A percentile compares a stretch with the other conserved stretches of the same genome.
Evolutionary conservation across 1,140 invertebrate species (phyloP).

Genomic region (Hylyphantes graminicola): DNA sequence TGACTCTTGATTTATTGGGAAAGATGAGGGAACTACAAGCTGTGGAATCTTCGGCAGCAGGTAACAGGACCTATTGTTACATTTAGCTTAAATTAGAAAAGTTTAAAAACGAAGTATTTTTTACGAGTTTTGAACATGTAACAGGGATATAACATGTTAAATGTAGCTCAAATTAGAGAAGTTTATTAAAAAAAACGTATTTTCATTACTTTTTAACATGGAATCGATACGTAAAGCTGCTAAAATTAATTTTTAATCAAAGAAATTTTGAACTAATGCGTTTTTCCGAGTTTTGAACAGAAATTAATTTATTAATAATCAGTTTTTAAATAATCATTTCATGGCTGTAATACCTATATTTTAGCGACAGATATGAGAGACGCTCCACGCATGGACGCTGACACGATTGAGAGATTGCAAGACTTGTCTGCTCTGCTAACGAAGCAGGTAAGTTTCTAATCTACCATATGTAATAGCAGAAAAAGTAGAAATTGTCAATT

Average conservation of each 20-base stretch:
- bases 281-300: neutral
- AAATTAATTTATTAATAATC: neutral
- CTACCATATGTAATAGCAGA: neutral
- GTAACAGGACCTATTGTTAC: neutral
- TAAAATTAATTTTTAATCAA: too few relatives aligned
- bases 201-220: too few relatives aligned
- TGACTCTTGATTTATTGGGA: conserved; percentile 50
- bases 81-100: neutral
- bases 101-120: neutral
- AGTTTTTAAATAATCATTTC: neutral
- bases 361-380: conserved; percentile 7
- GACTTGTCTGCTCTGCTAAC: conserved; percentile 43
- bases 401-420: conserved; percentile 31
- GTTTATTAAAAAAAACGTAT: too few relatives aligned
- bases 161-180: too few relatives aligned
- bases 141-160: neutral
- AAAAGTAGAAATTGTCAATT: neutral
- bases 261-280: too few relatives aligned
- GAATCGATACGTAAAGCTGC: too few relatives aligned
- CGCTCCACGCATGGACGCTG: neutral
- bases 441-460: conserved; percentile 41
- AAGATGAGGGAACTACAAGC: conserved; percentile 51
- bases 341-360: neutral
- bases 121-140: neutral
- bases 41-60: conserved; percentile 1